Conservation (phyloP, 2,113 vertebrate species). For the Dicentrarchus labrax region DNA sequence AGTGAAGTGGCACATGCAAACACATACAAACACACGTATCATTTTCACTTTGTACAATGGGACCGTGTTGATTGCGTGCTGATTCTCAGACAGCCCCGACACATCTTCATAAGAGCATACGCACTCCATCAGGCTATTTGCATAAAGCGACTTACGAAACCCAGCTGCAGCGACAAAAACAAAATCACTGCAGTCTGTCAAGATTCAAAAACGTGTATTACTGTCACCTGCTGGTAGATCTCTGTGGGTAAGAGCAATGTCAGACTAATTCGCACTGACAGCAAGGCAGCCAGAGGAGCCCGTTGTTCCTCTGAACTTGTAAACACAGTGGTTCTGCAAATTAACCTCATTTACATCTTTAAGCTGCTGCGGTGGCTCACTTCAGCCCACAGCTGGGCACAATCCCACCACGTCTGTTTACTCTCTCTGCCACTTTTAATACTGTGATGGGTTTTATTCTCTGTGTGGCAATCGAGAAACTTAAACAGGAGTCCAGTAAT, state of each 20-base stretch:
- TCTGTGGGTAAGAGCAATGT: slow-evolving; percentile 1
- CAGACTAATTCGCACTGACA: slow-evolving; percentile 34
- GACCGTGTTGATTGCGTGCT: slow-evolving; percentile 17
- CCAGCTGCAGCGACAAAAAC: slow-evolving; percentile 2
- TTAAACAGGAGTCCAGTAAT: background rate
- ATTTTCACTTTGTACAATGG: slow-evolving; percentile 1
- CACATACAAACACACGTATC: background rate
- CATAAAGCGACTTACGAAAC: slow-evolving; percentile 14
- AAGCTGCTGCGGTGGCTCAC: slow-evolving; percentile 5
- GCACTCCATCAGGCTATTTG: slow-evolving; percentile 14
- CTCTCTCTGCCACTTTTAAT: slow-evolving; percentile 15
- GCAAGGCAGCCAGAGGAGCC: slow-evolving; percentile 14
- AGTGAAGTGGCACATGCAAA: slow-evolving; percentile 2
- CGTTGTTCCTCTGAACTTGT: slow-evolving; percentile 21
- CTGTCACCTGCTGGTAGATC: slow-evolving; percentile 53
- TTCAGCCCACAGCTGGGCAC: slow-evolving; percentile 28
- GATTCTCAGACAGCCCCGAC: slow-evolving; percentile 13
- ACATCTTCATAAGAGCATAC: slow-evolving; percentile 8
- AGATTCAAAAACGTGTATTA: slow-evolving; percentile 8
- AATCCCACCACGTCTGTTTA: slow-evolving; percentile 16
- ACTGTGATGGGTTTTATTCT: background rate
- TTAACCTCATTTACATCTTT: slow-evolving; percentile 45
- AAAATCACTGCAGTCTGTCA: slow-evolving; percentile 8
- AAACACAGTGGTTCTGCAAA: slow-evolving; percentile 41
- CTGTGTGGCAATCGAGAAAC: background rate